Percentiles rank a stretch among this genome's conserved stretches.
Conservation (phyloP, 2,888 invertebrate species). For the Acrobasis suavella region DNA sequence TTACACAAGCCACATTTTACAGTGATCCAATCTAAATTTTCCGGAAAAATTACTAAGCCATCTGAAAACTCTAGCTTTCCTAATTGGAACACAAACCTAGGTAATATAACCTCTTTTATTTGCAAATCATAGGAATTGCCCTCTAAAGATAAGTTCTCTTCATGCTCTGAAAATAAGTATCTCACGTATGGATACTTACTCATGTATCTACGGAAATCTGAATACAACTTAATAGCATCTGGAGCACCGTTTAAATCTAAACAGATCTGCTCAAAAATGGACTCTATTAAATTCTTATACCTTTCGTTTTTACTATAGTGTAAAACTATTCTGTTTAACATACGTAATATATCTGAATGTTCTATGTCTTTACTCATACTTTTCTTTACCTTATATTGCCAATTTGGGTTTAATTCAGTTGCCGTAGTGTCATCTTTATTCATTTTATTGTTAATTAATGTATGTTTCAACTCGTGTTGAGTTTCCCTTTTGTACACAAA, state of each 20-base stretch:
- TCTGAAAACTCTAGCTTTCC: conserved; percentile 25
- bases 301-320: conserved; percentile 13
- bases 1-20: conserved; percentile 50
- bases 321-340: conserved; percentile 5
- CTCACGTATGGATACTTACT: conserved; percentile 52
- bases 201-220: conserved; percentile 33
- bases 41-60: neutral
- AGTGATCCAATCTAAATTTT: conserved; percentile 36
- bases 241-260: conserved; percentile 35
- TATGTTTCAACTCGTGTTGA: conserved; percentile 40
- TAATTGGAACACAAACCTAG: conserved; percentile 37
- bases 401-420: conserved; percentile 25
- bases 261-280: conserved; percentile 33
- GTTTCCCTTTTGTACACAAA: conserved; percentile 39
- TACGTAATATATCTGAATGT: neutral
- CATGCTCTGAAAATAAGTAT: conserved; percentile 44
- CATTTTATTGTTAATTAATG: conserved; percentile 45
- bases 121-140: conserved; percentile 48
- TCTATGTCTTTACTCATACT: neutral
- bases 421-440: conserved; percentile 19
- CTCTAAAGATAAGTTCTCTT: neutral
- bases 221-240: conserved; percentile 27
- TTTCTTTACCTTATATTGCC: conserved; percentile 28
- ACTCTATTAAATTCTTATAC: conserved; percentile 1
- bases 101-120: conserved; percentile 51